phyloP scores from a whole-genome alignment of 2,113 vertebrate species.

The Athene cunicularia region DNA sequence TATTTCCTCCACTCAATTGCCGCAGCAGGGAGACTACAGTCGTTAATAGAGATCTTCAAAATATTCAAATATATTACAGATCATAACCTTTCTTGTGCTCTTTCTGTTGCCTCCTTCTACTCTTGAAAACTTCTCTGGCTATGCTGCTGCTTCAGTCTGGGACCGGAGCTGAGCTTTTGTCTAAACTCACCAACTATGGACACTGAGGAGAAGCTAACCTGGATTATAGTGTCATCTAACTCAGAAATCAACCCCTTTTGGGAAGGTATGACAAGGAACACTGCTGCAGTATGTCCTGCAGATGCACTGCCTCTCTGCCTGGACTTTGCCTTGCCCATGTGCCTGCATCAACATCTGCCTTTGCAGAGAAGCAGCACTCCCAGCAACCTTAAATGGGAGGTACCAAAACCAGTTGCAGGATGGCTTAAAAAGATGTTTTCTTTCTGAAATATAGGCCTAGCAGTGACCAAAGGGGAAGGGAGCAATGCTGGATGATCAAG shows the following conservation, averaged over 20 bases:
- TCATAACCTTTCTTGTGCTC: background rate
- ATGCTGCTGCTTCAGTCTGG: background rate
- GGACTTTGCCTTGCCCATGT: background rate
- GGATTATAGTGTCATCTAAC: background rate
- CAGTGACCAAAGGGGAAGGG: background rate
- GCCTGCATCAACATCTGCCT: background rate
- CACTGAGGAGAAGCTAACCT: background rate
- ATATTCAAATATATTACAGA: conserved; percentile 5
- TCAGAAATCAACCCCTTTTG: background rate
- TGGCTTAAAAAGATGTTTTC: background rate
- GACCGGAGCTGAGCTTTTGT: background rate
- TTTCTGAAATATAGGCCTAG: background rate
- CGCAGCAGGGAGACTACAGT: conserved; percentile 63
- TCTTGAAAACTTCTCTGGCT: background rate
- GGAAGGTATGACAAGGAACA: background rate
- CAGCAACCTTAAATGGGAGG: background rate
- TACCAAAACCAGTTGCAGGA: background rate
- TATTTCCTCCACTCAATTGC: conserved; percentile 80
- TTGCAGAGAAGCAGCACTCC: rapidly evolving
- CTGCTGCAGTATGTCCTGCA: background rate
- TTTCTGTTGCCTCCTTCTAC: background rate
- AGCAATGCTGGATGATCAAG: background rate
- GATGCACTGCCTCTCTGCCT: background rate
- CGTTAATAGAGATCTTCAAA: conserved; percentile 59
- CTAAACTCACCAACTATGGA: background rate